Conservation (phyloP, 2,888 invertebrate species). For the Acholoe squamosa region DNA sequence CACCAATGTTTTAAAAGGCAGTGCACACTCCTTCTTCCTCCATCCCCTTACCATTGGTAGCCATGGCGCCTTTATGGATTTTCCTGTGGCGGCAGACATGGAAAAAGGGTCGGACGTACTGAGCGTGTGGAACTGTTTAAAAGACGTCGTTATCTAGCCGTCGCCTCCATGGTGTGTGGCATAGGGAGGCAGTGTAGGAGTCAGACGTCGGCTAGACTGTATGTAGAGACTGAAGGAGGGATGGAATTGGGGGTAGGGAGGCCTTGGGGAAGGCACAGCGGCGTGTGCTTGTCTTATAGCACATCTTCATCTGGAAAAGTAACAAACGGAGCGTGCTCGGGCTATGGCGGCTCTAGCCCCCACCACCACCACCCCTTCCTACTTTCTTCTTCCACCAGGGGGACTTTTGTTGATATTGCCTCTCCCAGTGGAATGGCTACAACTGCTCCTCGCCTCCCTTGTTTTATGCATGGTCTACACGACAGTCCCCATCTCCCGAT, state of each 20-base stretch:
- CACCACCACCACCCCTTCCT: not conserved
- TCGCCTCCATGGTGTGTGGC: not conserved
- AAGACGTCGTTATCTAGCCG: constrained; percentile 34
- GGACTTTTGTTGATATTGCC: not conserved
- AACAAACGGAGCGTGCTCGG: not conserved
- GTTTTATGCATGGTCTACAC: not conserved
- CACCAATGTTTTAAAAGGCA: not conserved
- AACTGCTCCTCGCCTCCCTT: not conserved
- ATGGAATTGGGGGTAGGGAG: not conserved
- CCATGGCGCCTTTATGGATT: constrained; percentile 45
- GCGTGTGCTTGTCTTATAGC: constrained; percentile 3
- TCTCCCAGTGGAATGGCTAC: not conserved
- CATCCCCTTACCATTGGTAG: not conserved
- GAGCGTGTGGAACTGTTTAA: constrained; percentile 36
- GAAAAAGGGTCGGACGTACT: constrained; percentile 20
- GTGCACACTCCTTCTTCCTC: not conserved
- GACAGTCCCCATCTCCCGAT: not conserved
- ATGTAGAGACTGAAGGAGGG: not conserved
- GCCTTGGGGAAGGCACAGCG: not conserved
- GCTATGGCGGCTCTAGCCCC: not conserved
- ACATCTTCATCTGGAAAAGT: constrained; percentile 7
- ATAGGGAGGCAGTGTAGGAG: not conserved
- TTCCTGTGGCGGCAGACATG: not conserved
- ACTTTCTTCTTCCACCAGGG: not conserved
- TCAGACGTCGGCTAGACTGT: constrained; percentile 11